Base-by-base conservation (phyloP, 2,888 invertebrate species). In the Sisyra terminalis region DNA sequence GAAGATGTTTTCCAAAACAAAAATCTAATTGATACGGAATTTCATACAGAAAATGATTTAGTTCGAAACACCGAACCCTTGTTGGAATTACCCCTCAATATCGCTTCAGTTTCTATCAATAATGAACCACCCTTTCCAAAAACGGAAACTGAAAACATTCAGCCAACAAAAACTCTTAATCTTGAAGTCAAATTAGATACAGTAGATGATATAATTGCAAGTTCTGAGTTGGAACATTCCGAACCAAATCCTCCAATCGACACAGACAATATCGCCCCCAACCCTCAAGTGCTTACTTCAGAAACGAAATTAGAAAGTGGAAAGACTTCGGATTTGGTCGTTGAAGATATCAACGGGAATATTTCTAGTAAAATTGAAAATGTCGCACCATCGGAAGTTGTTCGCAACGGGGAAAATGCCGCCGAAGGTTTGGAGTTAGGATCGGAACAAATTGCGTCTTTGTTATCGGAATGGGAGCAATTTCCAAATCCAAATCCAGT, bases 381-480 rank as follows among this genome's bases (percentile, higher is more conserved):
- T 29, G 39, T 39, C n/a, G 14, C 42, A 18, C n/a, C 10, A 15
- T 16, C 35, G 7, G 45, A 43, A 30, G 39, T 42, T 5, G 47
- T 47, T 10, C 32, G 37, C 10, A 44, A 46, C 5, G 50, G 51
- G 2, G 30, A 52, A 42, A 40, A 43, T 18, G 46, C 50, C 2
- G 55, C 50, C 2, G 55, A 61, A 50, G 48, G 44, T 47, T 46
- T 53, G 39, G 58, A 61, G 45, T 46, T 60, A 57, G 44, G 57
- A 65, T 34, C 55, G 58, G 48, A 67, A 63, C 69, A 70, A 45
- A 59, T 55, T 46, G 71, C 72, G 41, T 61, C 64, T 50, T 65
- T 72, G 16, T 64, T 73, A 44, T 62, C 67, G 1, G 73, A 74
- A 40, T 56, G 71, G 10, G 72, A 69, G 44, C 69, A 66, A 48